phyloP scores from a whole-genome alignment of 2,888 invertebrate genomes.

The Caenorhabditis plicata region DNA sequence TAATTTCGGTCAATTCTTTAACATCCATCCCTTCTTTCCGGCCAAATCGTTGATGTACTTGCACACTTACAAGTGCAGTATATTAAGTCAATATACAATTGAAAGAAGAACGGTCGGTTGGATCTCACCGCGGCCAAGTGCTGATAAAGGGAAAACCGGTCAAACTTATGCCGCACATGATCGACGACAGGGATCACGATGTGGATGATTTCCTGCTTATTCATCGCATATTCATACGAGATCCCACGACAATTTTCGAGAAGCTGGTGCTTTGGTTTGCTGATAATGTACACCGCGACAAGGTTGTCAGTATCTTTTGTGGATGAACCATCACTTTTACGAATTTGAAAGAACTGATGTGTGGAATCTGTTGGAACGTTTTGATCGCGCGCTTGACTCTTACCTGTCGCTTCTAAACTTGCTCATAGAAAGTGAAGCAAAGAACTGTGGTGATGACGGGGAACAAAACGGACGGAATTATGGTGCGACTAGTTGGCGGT shows the following conservation, averaged over 20 bases:
- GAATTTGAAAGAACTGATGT: slow-evolving; percentile 94
- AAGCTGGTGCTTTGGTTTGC: slow-evolving; percentile 87
- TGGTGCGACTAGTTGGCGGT: no score
- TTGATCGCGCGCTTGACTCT: slow-evolving; percentile 68
- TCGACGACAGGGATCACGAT: slow-evolving; percentile 80
- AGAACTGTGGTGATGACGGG: background rate
- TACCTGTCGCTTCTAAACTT: slow-evolving; percentile 80
- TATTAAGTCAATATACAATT: no score
- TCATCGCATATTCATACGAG: slow-evolving; percentile 86
- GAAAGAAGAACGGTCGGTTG: slow-evolving; percentile 71
- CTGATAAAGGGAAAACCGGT: slow-evolving; percentile 76
- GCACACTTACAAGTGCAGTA: no score
- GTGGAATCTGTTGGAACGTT: slow-evolving; percentile 75
- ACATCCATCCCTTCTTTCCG: no score
- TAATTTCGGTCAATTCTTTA: no score
- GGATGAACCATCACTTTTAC: slow-evolving; percentile 98
- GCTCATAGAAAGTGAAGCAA: slow-evolving; percentile 86
- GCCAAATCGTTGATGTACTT: no score
- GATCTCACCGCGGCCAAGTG: slow-evolving; percentile 82
- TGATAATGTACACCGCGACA: slow-evolving; percentile 72
- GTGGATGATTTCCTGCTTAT: slow-evolving; percentile 95
- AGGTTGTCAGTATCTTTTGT: slow-evolving; percentile 86
- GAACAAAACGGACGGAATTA: background rate
- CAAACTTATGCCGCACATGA: slow-evolving; percentile 82
- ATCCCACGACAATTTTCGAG: slow-evolving; percentile 82